phyloP scores from a whole-genome alignment of 2,888 invertebrate species.

The Amblyjoppa fuscipennis region DNA sequence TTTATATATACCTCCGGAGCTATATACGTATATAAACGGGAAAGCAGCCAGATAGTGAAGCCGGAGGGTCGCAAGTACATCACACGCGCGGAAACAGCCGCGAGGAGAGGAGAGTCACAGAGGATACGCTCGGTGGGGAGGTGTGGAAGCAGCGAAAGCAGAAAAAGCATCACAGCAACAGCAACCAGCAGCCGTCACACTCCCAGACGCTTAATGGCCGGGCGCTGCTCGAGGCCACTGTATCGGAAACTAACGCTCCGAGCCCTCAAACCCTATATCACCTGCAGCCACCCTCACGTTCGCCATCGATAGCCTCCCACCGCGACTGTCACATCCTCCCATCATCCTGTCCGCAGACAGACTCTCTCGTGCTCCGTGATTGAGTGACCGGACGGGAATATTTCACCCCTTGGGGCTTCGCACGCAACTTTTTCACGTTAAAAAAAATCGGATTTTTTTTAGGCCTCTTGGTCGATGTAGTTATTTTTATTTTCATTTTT shows the following conservation, averaged over 20 bases:
- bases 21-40: conserved; percentile 15
- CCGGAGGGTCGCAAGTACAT: conserved; percentile 40
- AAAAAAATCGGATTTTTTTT: background rate
- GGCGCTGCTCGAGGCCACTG: conserved; percentile 45
- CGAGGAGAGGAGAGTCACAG: conserved; percentile 12
- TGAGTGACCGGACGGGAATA: conserved; percentile 17
- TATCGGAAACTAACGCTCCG: conserved; percentile 66
- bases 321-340: conserved; percentile 51
- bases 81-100: conserved; percentile 23
- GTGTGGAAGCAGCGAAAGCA: conserved; percentile 6
- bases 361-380: background rate
- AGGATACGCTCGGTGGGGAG: background rate
- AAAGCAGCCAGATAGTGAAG: conserved; percentile 33
- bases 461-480: background rate
- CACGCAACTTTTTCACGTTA: background rate
- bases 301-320: conserved; percentile 34
- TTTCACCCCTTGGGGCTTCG: conserved; percentile 5
- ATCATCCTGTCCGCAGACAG: conserved; percentile 34
- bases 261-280: conserved; percentile 31
- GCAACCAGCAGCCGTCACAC: conserved; percentile 58
- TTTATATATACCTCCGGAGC: background rate
- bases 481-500: background rate
- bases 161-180: conserved; percentile 48
- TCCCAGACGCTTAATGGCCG: conserved; percentile 67
- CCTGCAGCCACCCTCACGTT: conserved; percentile 35